A percentile compares a stretch with the other conserved stretches of the same genome.
These are phyloP conservation scores for Mesitornis unicolor DNA, from an alignment of 2,113 vertebrate species.

Conservation along the genomic window DNA sequence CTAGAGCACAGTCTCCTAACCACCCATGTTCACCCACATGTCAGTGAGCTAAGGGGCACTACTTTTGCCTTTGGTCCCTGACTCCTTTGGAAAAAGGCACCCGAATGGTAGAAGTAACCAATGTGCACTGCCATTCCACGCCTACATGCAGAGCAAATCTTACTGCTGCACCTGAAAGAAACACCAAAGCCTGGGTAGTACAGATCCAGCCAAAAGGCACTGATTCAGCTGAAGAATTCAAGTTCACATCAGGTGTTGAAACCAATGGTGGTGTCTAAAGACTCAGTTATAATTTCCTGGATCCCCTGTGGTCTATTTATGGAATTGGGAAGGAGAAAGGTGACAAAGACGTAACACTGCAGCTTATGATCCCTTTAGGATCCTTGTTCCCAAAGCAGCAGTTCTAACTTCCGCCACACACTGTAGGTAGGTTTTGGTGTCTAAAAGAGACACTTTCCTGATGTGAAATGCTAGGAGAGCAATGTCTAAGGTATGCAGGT, in stretches of 20 bases:
- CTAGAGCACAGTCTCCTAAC: neutral
- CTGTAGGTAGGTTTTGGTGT: rapidly evolving
- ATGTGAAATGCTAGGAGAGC: neutral
- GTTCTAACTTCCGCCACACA: neutral
- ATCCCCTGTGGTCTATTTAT: neutral
- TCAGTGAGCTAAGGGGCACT: neutral
- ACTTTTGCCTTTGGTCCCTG: rapidly evolving
- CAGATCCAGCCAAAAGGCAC: neutral
- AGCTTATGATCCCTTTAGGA: neutral
- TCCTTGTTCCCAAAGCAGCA: neutral
- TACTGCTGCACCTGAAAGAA: neutral
- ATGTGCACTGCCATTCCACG: neutral
- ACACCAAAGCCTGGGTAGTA: neutral
- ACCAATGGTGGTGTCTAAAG: neutral
- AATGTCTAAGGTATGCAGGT: neutral
- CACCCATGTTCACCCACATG: no score
- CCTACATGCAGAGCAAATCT: neutral
- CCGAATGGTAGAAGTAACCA: rapidly evolving
- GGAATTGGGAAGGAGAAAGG: neutral
- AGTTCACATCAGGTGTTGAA: neutral
- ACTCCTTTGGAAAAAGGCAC: neutral
- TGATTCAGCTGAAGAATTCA: neutral
- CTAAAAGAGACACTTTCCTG: neutral
- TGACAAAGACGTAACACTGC: neutral
- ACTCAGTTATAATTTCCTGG: neutral